Evolutionary conservation across 2,888 invertebrate genomes (phyloP).

Genomic region (Troilus luridus): DNA sequence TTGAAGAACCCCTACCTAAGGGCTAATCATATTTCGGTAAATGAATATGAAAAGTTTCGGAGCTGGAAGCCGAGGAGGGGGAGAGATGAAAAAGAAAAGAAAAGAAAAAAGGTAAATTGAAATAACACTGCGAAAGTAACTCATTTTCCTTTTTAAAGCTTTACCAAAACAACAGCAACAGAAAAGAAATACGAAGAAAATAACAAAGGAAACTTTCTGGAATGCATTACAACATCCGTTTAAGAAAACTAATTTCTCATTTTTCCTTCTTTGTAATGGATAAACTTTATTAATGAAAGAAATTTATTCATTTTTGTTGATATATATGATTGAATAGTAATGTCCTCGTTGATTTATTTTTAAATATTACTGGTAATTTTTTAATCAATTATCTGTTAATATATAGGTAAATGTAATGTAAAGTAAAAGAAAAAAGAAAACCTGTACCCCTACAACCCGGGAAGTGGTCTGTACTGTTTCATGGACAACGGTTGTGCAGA

Average conservation of each 20-base stretch:
- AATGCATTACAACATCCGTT: background rate
- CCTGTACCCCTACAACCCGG: too few species aligned
- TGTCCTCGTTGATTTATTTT: too few species aligned
- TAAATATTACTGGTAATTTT: too few species aligned
- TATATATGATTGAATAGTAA: background rate
- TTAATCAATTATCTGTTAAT: too few species aligned
- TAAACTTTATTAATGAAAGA: background rate
- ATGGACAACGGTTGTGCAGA: too few species aligned
- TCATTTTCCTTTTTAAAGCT: conserved; percentile 1
- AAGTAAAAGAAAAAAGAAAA: too few species aligned
- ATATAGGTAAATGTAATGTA: too few species aligned
- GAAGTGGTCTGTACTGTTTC: too few species aligned
- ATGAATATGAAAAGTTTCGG: conserved; percentile 25
- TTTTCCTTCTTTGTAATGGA: background rate
- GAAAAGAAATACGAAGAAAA: background rate
- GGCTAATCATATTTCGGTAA: conserved; percentile 1
- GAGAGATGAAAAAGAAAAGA: background rate
- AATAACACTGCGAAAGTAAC: conserved; percentile 1
- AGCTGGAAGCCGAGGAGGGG: conserved; percentile 1
- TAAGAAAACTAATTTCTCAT: background rate
- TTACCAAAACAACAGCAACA: background rate
- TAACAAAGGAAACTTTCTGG: background rate
- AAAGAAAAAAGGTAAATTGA: conserved; percentile 14
- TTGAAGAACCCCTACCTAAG: background rate
- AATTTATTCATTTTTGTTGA: background rate